phyloP scores from a whole-genome alignment of 2,113 vertebrate species.

The Rhinopomastus cyanomelas region DNA sequence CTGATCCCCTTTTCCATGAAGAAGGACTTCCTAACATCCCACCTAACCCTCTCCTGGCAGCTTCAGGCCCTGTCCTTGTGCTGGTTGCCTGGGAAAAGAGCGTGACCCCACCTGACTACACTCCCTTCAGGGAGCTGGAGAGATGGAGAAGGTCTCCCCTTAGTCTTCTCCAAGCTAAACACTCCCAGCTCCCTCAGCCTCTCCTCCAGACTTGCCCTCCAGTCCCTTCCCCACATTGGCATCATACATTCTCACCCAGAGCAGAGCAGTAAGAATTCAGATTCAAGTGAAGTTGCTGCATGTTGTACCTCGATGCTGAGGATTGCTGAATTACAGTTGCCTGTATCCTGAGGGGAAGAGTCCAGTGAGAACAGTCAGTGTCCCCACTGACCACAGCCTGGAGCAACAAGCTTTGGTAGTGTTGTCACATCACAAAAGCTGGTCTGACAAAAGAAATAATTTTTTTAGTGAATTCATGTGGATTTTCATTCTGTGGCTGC shows the following conservation, averaged over 20 bases:
- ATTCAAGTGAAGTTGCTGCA: not conserved
- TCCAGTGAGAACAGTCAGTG: not conserved
- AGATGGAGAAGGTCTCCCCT: too few species aligned
- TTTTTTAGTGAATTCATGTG: not conserved
- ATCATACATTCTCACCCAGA: not conserved
- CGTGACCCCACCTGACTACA: too few species aligned
- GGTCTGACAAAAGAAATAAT: not conserved
- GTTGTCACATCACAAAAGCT: not conserved
- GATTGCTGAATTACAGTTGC: not conserved
- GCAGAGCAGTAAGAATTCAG: not conserved
- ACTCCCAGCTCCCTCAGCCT: too few species aligned
- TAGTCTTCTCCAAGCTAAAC: too few species aligned
- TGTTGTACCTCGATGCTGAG: not conserved
- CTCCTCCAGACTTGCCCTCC: too few species aligned
- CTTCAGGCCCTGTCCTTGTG: too few species aligned
- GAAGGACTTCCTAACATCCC: too few species aligned
- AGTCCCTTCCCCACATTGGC: too few species aligned
- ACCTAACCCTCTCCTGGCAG: too few species aligned
- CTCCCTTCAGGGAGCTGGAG: too few species aligned
- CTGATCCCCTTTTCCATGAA: too few species aligned
- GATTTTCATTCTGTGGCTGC: not conserved
- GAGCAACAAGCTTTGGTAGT: not conserved
- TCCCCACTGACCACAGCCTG: not conserved
- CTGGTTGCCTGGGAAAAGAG: too few species aligned
- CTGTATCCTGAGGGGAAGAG: not conserved